A percentile compares a stretch with the other conserved stretches of the same genome.
These are phyloP conservation scores for Lophius americanus DNA, from an alignment of 2,797 vertebrate genomes.

Conservation along the genomic window DNA sequence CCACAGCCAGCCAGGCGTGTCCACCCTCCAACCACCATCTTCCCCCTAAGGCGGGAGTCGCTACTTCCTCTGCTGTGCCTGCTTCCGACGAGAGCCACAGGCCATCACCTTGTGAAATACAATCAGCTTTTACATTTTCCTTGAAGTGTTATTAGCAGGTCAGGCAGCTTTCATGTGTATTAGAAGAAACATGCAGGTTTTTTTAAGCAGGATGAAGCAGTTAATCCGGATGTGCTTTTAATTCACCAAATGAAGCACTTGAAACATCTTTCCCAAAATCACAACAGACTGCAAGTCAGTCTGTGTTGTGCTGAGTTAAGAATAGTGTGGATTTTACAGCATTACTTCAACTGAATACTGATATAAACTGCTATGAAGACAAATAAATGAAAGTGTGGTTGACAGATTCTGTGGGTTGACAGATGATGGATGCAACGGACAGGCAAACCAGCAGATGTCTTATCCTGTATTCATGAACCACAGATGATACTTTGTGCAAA, in stretches of 20 bases:
- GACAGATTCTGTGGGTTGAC: slow-evolving; percentile 29
- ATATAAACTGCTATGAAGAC: slow-evolving; percentile 44
- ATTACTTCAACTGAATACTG: slow-evolving; percentile 54
- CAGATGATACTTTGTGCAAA: slow-evolving; percentile 19
- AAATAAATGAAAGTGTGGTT: slow-evolving; percentile 49
- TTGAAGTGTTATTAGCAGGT: slow-evolving; percentile 49
- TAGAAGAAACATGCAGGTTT: slow-evolving; percentile 1
- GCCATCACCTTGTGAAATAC: slow-evolving; percentile 61
- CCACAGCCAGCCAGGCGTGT: slow-evolving; percentile 60
- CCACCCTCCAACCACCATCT: slow-evolving; percentile 17
- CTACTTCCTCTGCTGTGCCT: slow-evolving; percentile 47
- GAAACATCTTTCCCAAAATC: background rate
- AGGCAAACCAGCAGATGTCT: slow-evolving; percentile 28
- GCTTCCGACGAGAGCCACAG: slow-evolving; percentile 53
- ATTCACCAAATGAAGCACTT: background rate
- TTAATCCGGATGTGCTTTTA: background rate
- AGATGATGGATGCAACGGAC: slow-evolving; percentile 54
- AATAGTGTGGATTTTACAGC: slow-evolving; percentile 29
- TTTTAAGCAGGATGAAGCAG: background rate
- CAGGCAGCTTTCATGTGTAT: slow-evolving; percentile 19
- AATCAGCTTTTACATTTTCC: slow-evolving; percentile 62
- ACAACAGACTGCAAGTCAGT: background rate
- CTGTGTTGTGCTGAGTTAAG: slow-evolving; percentile 30
- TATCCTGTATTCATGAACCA: slow-evolving; percentile 58
- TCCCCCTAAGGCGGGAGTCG: slow-evolving; percentile 22